Conservation (phyloP, 2,888 invertebrate genomes). For the Proisotoma minuta region DNA sequence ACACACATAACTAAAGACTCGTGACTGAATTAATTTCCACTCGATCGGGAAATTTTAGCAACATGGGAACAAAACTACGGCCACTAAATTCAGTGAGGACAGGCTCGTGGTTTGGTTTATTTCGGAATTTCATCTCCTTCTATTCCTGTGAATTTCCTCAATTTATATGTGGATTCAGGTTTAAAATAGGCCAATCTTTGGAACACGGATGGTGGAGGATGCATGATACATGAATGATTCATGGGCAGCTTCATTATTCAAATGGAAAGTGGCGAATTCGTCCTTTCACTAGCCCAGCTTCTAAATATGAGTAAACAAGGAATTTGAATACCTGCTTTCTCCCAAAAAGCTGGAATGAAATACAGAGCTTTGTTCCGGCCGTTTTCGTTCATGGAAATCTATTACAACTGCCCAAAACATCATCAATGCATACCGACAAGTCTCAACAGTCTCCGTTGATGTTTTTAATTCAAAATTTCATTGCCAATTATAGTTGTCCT, state of each 20-base stretch:
- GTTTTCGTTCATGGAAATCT: neutral
- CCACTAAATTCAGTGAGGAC: neutral
- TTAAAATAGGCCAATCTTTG: neutral
- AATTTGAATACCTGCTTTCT: neutral
- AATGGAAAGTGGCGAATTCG: conserved; percentile 15
- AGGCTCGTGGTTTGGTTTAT: too few species aligned
- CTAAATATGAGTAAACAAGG: conserved; percentile 1
- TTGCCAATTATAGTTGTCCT: too few species aligned
- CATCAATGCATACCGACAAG: too few species aligned
- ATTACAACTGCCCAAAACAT: too few species aligned
- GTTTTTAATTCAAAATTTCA: too few species aligned
- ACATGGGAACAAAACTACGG: neutral
- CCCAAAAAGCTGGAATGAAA: too few species aligned
- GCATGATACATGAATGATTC: conserved; percentile 32
- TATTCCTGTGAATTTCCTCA: too few species aligned
- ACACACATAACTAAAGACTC: neutral
- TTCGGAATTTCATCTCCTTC: too few species aligned
- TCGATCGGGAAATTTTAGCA: neutral
- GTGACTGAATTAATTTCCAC: conserved; percentile 13
- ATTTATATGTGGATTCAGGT: too few species aligned
- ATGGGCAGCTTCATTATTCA: conserved; percentile 32
- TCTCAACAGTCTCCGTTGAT: too few species aligned
- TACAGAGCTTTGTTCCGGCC: too few species aligned
- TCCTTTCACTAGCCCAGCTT: neutral
- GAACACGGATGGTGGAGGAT: neutral